Base-by-base conservation (phyloP, 2,113 vertebrate species). In the Entelurus aequoreus region DNA sequence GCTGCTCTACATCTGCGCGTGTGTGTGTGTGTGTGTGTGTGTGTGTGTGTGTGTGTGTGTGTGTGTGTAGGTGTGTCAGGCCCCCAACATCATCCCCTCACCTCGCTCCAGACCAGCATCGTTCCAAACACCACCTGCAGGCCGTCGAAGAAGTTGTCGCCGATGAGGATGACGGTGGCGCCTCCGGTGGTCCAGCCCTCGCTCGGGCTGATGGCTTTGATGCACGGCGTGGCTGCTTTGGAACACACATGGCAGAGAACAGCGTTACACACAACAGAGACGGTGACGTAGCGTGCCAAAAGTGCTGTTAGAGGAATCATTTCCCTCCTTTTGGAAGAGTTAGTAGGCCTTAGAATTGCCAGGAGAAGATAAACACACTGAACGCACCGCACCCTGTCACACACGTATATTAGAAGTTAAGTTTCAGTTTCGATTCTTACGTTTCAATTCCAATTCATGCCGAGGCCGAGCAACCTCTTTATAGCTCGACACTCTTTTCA, bases 71-170 rank as follows among this genome's bases (percentile, higher is more conserved):
- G 28, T 28, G 28, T 3, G 6, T 16, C 42, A 11, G 4, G 4
- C 12, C 42, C 10, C 10, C 42, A 46, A 11, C 42, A 46, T 46
- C 10, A 11, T 6, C 8, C 19, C n/a, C 86, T 71, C 67, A 98
- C 95, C 94, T 97, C 95, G 21, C 95, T 97, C 95, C 95, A 97
- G 52, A 97, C 94, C 74, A 97, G 88, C 90, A 96, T 92, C 72
- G 93, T 97, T 58, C 95, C 95, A 12, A 98, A 96, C 51, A 97
- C 94, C 3, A 98, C 95, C 89, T 97, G 95, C 52, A 98, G 90
- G 7, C 95, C 95, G 1, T 97, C 94, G 1, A 98, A 98, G 89
- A 98, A 98, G 88, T 96, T 97, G 91, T 98, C 95, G 0, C 95
- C 95, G 61, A 98, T 98, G 83, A 98, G 92, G 80, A 98, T 96